Conservation (phyloP, 1,140 invertebrate species). For the Drosophila ananassae region DNA sequence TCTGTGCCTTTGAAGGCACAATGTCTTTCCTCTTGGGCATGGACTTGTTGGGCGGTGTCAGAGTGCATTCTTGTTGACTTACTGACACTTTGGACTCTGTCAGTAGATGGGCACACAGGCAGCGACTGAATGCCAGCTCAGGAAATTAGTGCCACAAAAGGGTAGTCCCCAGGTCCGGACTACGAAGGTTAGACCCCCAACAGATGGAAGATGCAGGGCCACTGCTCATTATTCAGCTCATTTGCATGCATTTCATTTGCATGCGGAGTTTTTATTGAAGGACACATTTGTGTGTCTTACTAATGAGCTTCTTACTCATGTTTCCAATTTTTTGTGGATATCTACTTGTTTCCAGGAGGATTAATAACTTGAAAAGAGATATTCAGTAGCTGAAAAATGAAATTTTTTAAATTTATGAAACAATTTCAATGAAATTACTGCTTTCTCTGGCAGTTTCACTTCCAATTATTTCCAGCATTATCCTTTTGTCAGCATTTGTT, state of each 20-base stretch:
- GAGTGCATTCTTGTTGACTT: slow-evolving; percentile 80
- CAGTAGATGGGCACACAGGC: slow-evolving; percentile 14
- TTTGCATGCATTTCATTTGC: slow-evolving; percentile 76
- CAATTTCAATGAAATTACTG: background rate
- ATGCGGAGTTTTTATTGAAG: slow-evolving; percentile 13
- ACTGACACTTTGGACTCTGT: slow-evolving; percentile 75
- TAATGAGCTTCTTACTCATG: slow-evolving; percentile 15
- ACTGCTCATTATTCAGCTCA: slow-evolving; percentile 77
- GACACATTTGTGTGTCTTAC: slow-evolving; percentile 41
- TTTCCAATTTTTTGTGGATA: slow-evolving; percentile 8
- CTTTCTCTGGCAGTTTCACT: slow-evolving; percentile 13
- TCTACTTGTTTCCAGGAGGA: too few species aligned
- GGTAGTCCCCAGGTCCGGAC: slow-evolving; percentile 25
- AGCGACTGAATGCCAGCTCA: slow-evolving; percentile 28
- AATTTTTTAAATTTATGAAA: too few species aligned
- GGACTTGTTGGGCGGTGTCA: slow-evolving; percentile 48
- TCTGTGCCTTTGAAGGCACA: slow-evolving; percentile 11
- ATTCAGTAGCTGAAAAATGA: too few species aligned
- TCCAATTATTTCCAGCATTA: slow-evolving; percentile 25
- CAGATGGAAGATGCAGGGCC: background rate
- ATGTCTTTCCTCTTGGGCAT: background rate
- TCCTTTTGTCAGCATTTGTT: slow-evolving; percentile 35
- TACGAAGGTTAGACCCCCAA: slow-evolving; percentile 5
- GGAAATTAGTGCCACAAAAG: slow-evolving; percentile 72
- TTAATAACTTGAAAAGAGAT: too few species aligned